Conservation (phyloP, 1,140 invertebrate species). For the Euwallacea similis region DNA sequence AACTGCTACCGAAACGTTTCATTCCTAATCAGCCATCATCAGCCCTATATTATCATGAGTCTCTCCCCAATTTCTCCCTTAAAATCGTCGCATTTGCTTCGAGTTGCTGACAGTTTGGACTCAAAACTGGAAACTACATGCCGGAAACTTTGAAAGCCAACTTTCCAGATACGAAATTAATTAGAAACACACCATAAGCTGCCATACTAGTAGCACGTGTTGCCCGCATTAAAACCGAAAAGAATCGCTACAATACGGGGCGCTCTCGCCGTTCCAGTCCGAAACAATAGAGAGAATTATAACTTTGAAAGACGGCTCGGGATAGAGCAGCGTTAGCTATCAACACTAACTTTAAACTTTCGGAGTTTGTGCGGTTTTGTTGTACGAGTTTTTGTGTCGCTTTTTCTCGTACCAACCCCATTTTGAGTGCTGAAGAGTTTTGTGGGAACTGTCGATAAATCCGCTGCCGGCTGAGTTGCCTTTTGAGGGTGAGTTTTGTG, state of each 20-base stretch:
- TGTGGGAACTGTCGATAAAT: not conserved
- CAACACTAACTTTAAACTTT: constrained; percentile 20
- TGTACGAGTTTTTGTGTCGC: constrained; percentile 1
- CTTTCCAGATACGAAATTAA: not conserved
- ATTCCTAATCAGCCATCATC: too few relatives aligned
- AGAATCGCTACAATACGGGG: constrained; percentile 23
- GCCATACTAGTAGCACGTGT: constrained; percentile 28
- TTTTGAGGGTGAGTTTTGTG: not conserved
- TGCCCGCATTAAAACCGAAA: constrained; percentile 27
- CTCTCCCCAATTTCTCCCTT: too few relatives aligned
- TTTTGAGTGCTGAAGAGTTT: not conserved
- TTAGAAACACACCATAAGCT: constrained; percentile 6
- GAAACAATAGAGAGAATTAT: constrained; percentile 33
- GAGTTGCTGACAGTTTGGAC: too few relatives aligned
- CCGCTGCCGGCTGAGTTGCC: not conserved
- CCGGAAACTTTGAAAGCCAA: too few relatives aligned
- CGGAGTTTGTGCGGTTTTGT: constrained; percentile 2
- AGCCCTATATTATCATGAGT: too few relatives aligned
- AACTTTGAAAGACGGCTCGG: constrained; percentile 17
- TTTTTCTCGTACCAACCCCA: not conserved
- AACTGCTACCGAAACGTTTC: not conserved
- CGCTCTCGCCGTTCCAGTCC: constrained; percentile 14
- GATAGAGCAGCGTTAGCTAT: constrained; percentile 12
- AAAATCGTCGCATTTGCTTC: too few relatives aligned
- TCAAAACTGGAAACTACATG: too few relatives aligned